A percentile compares a stretch with the other conserved stretches of the same genome.
Evolutionary conservation across 1,140 invertebrate species (phyloP).

Genomic region (Pseudoatta argentina): DNA sequence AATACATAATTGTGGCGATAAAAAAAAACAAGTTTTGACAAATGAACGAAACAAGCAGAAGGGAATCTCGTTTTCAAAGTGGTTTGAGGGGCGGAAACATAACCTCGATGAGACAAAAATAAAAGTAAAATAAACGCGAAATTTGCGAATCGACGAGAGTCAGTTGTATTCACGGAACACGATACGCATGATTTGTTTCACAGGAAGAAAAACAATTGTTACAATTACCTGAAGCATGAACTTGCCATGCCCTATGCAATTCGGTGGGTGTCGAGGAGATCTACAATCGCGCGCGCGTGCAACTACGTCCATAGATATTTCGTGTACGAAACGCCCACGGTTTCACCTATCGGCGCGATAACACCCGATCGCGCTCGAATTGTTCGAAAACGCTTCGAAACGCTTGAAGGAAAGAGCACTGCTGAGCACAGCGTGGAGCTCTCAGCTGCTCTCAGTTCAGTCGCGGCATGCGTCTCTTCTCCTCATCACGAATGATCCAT

Average conservation of each 20-base stretch:
- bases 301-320: conserved; percentile 36
- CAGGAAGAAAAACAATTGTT: background rate
- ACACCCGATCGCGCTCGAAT: background rate
- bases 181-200: background rate
- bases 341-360: background rate
- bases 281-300: conserved; percentile 2
- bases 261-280: conserved; percentile 66
- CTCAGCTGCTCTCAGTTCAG: background rate
- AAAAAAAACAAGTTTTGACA: conserved; percentile 7
- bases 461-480: background rate
- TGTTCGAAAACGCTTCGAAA: background rate
- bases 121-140: background rate
- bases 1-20: background rate
- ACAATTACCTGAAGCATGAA: conserved; percentile 83
- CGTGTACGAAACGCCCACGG: conserved; percentile 24
- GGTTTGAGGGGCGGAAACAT: conserved; percentile 23
- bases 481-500: background rate
- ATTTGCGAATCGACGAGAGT: background rate
- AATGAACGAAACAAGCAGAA: background rate
- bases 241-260: conserved; percentile 83
- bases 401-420: background rate
- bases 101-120: conserved; percentile 62
- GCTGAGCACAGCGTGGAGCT: background rate
- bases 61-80: background rate
- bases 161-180: background rate